These are phyloP conservation scores for Xiphophorus couchianus DNA, from an alignment of 2,113 vertebrate species.

Conservation along the genomic window DNA sequence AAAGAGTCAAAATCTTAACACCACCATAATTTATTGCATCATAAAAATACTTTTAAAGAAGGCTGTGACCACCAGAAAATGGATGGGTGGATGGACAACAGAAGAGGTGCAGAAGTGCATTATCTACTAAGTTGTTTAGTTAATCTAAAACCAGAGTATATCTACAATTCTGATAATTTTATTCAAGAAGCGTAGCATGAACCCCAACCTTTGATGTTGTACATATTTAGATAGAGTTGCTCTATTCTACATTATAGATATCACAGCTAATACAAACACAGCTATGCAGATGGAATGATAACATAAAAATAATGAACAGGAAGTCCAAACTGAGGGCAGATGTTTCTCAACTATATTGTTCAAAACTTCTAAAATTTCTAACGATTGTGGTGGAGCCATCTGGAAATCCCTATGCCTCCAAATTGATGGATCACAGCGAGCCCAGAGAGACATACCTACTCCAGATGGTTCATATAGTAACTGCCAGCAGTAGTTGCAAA, in stretches of 20 bases:
- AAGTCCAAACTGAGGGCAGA: neutral
- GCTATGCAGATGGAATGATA: neutral
- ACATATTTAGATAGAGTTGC: neutral
- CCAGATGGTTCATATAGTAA: slow-evolving; percentile 4
- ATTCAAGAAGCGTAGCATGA: neutral
- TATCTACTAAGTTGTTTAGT: neutral
- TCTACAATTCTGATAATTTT: neutral
- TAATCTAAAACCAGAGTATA: neutral
- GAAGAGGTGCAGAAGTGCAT: too few relatives aligned
- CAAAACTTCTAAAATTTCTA: neutral
- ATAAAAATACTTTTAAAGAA: too few relatives aligned
- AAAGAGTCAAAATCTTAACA: too few relatives aligned
- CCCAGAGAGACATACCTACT: slow-evolving; percentile 3
- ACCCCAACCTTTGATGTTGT: neutral
- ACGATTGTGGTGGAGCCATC: neutral
- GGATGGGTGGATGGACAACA: too few relatives aligned
- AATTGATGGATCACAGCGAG: slow-evolving; percentile 15
- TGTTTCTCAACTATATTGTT: neutral
- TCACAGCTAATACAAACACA: neutral
- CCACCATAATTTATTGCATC: too few relatives aligned
- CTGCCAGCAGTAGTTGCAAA: slow-evolving; percentile 2
- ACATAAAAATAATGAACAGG: neutral
- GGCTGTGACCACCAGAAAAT: too few relatives aligned
- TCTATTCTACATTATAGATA: neutral
- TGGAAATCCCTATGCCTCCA: neutral